Evolutionary conservation across 2,888 invertebrate genomes (phyloP).

Genomic region (Drosophila stalkeri): DNA sequence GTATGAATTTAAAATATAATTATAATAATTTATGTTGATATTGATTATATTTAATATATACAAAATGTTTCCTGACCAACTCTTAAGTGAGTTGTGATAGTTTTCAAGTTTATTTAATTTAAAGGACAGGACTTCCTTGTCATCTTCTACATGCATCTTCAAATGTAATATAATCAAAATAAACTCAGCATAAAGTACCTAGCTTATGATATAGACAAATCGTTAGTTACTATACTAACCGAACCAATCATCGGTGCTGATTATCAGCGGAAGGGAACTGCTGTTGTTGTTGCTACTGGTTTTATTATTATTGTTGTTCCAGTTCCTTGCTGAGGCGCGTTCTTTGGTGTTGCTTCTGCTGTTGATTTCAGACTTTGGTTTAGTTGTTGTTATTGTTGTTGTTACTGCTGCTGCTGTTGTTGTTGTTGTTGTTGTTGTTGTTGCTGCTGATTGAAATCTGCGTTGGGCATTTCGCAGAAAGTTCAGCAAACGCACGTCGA

Average conservation of each 20-base stretch:
- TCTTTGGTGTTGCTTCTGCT: constrained; percentile 43
- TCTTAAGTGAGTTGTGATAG: too few species aligned
- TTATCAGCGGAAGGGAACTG: constrained; percentile 59
- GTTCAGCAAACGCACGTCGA: constrained; percentile 74
- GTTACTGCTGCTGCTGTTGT: constrained; percentile 30
- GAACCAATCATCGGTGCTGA: constrained; percentile 79
- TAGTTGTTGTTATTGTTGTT: constrained; percentile 46
- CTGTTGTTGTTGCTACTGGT: constrained; percentile 28
- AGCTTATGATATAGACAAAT: not conserved
- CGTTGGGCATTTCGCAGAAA: constrained; percentile 79
- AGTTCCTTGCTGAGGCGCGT: constrained; percentile 12
- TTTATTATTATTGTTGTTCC: constrained; percentile 48
- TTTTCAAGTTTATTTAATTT: too few species aligned
- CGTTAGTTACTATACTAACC: constrained; percentile 73
- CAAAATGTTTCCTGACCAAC: too few species aligned
- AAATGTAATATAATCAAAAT: too few species aligned
- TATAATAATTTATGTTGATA: too few species aligned
- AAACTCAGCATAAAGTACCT: not conserved
- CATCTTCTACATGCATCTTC: too few species aligned
- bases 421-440: constrained; percentile 38
- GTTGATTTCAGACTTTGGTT: constrained; percentile 37
- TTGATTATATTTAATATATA: too few species aligned
- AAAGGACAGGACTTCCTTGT: too few species aligned
- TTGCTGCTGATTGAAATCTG: constrained; percentile 65
- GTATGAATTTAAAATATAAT: too few species aligned